Evolutionary conservation across 2,113 vertebrate genomes (phyloP), one percentile per base, ranked within the genome.

Genomic region (Pyrgilauda ruficollis): DNA sequence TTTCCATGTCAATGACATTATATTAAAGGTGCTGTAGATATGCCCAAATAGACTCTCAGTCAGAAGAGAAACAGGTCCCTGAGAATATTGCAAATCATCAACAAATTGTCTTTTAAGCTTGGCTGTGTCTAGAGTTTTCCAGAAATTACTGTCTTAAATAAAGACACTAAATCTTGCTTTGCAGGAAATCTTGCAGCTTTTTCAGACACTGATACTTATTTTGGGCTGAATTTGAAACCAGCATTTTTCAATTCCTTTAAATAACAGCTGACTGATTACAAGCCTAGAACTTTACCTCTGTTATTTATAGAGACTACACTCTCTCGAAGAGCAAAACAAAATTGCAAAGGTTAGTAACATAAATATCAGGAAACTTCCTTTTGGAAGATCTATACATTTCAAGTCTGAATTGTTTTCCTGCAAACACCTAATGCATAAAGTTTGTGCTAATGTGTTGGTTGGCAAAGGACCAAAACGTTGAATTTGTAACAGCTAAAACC

Each of bases 301-400:
- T 92, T 96, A 94, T 82, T 94, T 93, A 93, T 66, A 46, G 74
- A 85, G 47, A 72, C n/a, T 39, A 39, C 2, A 2, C 5, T 61
- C 28, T 74, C 53, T 68, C 75, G 78, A 88, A 93, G 70, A 92
- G 70, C 79, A 93, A 79, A 94, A 50, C 52, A 67, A 93, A 88
- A 91, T 72, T 96, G 72, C 43, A 76, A 90, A 93, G 47, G 22
- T 84, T 91, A 90, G 74, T 87, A 90, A 89, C 41, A 82, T 85
- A 96, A 95, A 93, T 73, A 94, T 92, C 62, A 72, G 64, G 31
- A n/a, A 70, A 62, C 12, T 61, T 94, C 15, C n/a, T 44, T 19
- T 66, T 87, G 23, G 30, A 90, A 89, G 44, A 87, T 86, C 83
- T 83, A 56, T 44, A 76, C 56, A 53, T 73, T 95, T 94, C 61